Percentiles rank a stretch among this genome's conserved stretches.
Evolutionary conservation across 92 coral and sea anemone species (phyloP).

Genomic region (Palythoa heliodiscus): DNA sequence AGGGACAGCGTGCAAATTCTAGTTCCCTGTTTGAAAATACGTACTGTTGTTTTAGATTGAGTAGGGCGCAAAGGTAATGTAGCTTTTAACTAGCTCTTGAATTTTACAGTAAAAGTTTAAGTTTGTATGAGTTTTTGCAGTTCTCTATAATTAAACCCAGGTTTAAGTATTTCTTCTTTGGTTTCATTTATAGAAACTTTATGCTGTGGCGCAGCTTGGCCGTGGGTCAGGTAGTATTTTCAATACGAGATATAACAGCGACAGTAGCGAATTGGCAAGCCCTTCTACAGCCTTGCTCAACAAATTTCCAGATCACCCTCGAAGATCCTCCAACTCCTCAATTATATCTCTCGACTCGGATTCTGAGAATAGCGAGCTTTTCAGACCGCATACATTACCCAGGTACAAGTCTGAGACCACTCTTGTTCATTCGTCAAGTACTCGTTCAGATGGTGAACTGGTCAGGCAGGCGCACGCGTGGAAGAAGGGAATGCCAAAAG

Average conservation of each 20-base stretch:
- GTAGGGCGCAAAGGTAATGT: no score
- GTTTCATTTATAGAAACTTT: conserved; percentile 59
- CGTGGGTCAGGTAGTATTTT: conserved; percentile 58
- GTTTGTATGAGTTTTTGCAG: not conserved
- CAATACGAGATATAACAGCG: conserved; percentile 43
- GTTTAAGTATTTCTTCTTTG: no score
- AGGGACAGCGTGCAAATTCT: no score
- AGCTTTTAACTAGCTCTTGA: no score
- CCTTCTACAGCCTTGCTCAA: conserved; percentile 59
- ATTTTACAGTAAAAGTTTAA: no score
- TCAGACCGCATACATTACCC: conserved; percentile 41
- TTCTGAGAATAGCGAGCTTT: conserved; percentile 65
- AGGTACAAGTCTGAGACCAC: conserved; percentile 64
- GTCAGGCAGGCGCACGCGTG: conserved; percentile 1
- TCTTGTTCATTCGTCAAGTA: conserved; percentile 29
- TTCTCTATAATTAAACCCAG: not conserved
- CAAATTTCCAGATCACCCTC: conserved; percentile 2
- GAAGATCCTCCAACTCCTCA: conserved; percentile 60
- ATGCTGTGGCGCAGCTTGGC: conserved; percentile 70
- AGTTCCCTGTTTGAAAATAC: no score
- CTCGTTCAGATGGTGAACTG: conserved; percentile 21
- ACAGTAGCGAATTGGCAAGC: conserved; percentile 63
- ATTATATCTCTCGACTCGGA: conserved; percentile 77
- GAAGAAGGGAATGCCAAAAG: conserved; percentile 6
- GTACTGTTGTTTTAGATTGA: no score